A percentile compares a stretch with the other conserved stretches of the same genome.
phyloP scores from a whole-genome alignment of 2,113 vertebrate genomes.

The Mola mola region DNA sequence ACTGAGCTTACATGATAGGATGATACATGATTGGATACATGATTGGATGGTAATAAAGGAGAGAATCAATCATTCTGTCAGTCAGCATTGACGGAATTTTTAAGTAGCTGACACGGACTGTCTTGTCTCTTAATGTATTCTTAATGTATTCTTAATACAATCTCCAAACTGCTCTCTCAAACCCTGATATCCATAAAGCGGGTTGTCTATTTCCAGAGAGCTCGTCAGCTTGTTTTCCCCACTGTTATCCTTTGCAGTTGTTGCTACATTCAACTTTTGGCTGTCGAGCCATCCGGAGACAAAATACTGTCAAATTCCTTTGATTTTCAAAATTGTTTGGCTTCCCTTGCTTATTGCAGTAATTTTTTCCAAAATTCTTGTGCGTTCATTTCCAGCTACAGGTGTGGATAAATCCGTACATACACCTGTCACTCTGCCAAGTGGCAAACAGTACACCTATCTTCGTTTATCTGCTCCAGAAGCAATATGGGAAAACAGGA shows the following conservation, averaged over 20 bases:
- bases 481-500: constrained; percentile 5
- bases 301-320: constrained; percentile 17
- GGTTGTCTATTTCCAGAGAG: constrained; percentile 20
- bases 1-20: constrained; percentile 38
- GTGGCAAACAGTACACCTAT: constrained; percentile 18
- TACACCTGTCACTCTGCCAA: constrained; percentile 22
- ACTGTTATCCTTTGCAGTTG: background rate
- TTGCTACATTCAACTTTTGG: constrained; percentile 57
- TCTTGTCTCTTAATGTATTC: constrained; percentile 53
- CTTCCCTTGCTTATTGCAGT: constrained; percentile 35
- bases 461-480: background rate
- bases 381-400: constrained; percentile 38
- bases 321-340: constrained; percentile 4
- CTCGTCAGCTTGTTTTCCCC: constrained; percentile 29
- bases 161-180: constrained; percentile 35
- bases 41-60: constrained; percentile 42
- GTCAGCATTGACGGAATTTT: constrained; percentile 43
- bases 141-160: constrained; percentile 50
- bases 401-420: constrained; percentile 17
- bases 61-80: constrained; percentile 58
- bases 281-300: constrained; percentile 19
- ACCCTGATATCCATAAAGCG: constrained; percentile 41
- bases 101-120: constrained; percentile 44
- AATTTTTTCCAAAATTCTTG: constrained; percentile 15
- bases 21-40: too few species aligned